Percentiles rank a stretch among this genome's conserved stretches.
Conservation (phyloP, 2,888 invertebrate species). For the Trichogramma dendrolimi region DNA sequence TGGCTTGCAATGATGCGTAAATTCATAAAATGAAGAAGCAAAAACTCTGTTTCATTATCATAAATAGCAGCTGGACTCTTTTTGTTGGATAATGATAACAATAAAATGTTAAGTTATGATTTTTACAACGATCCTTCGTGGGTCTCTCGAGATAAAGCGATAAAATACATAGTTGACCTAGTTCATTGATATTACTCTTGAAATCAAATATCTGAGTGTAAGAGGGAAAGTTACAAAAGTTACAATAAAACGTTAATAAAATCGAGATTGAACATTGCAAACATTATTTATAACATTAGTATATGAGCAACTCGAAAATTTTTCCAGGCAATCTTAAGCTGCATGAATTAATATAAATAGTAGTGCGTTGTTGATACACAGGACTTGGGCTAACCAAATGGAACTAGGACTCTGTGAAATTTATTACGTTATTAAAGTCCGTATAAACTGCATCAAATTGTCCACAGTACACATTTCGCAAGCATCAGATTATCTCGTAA, state of each 20-base stretch:
- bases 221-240: not conserved
- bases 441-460: constrained; percentile 23
- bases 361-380: too few relatives aligned
- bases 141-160: not conserved
- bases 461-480: constrained; percentile 11
- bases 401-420: constrained; percentile 1
- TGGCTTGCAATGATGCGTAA: too few relatives aligned
- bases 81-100: too few relatives aligned
- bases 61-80: too few relatives aligned
- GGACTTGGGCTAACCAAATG: not conserved
- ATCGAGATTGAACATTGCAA: not conserved
- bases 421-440: constrained; percentile 23
- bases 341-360: not conserved
- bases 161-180: not conserved
- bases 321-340: not conserved
- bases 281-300: constrained; percentile 20
- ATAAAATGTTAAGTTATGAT: too few relatives aligned
- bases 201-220: constrained; percentile 7
- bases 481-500: constrained; percentile 23
- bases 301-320: constrained; percentile 18
- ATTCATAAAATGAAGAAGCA: too few relatives aligned
- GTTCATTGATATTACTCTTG: constrained; percentile 8
- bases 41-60: too few relatives aligned
- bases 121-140: too few relatives aligned
- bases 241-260: not conserved